phyloP scores from a whole-genome alignment of 2,113 vertebrate genomes.

The Gasterosteus aculeatus region DNA sequence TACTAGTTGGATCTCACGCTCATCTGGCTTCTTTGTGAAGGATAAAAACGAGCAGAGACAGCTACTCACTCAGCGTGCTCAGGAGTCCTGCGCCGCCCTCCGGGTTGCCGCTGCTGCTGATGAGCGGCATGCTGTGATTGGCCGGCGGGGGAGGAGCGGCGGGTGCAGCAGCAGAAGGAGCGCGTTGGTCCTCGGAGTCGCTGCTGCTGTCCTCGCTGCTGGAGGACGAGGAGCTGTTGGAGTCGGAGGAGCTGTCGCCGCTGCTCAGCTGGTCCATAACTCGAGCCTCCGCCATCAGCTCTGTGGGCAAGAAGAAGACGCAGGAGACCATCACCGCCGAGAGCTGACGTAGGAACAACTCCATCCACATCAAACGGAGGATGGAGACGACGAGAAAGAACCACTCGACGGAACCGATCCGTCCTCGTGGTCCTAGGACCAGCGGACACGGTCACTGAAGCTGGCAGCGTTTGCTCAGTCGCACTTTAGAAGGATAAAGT shows the following conservation, averaged over 20 bases:
- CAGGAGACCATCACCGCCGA: no score
- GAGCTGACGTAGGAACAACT: no score
- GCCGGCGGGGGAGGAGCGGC: slow-evolving; percentile 49
- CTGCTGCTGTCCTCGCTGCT: slow-evolving; percentile 89
- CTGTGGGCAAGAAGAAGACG: slow-evolving; percentile 63
- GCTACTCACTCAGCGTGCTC: slow-evolving; percentile 93
- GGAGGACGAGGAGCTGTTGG: slow-evolving; percentile 92
- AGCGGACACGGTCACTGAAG: no score
- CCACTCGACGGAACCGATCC: no score
- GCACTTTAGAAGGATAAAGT: no score
- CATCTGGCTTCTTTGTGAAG: no score
- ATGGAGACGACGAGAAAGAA: no score
- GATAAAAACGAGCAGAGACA: neutral
- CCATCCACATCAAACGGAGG: no score
- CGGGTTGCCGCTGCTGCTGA: slow-evolving; percentile 75
- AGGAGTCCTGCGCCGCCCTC: slow-evolving; percentile 85
- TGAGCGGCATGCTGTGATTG: slow-evolving; percentile 79
- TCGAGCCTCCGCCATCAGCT: slow-evolving; percentile 94
- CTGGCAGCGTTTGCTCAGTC: no score
- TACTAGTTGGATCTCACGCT: no score
- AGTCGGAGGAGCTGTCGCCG: slow-evolving; percentile 91
- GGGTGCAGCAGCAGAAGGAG: slow-evolving; percentile 6
- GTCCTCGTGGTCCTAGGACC: no score
- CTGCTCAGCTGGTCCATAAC: slow-evolving; percentile 96
- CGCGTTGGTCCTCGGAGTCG: slow-evolving; percentile 86